These are phyloP conservation scores for Megaptera novaeangliae DNA, from an alignment of 2,113 vertebrate species.

Conservation along the genomic window DNA sequence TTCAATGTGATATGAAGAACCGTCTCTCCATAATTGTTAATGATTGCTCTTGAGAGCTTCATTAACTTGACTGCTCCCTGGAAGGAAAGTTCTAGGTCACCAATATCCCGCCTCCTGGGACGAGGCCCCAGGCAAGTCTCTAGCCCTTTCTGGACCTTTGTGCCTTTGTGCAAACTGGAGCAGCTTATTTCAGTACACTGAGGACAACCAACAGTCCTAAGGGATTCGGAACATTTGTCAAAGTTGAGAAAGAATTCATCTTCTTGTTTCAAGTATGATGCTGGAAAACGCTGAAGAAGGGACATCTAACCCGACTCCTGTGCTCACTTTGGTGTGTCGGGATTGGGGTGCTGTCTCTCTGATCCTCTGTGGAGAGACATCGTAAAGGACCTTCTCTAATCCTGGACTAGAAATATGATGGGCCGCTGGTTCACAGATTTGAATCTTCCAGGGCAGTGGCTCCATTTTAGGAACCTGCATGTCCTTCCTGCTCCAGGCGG, in stretches of 20 bases:
- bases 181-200: background rate
- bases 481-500: fast-evolving
- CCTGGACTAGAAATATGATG: fast-evolving
- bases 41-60: background rate
- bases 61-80: background rate
- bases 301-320: background rate
- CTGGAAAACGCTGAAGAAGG: background rate
- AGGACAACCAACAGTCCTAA: background rate
- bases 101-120: background rate
- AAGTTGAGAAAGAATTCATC: background rate
- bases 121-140: fast-evolving
- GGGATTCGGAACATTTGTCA: background rate
- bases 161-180: background rate
- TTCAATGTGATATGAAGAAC: background rate
- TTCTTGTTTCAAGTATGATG: background rate
- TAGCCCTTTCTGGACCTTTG: background rate
- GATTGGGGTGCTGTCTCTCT: background rate
- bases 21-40: no score
- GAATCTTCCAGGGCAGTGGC: background rate
- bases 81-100: background rate
- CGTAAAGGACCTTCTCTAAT: background rate
- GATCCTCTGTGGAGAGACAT: fast-evolving
- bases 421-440: background rate
- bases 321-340: background rate
- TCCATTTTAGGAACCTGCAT: background rate